Conservation (phyloP, 2,888 invertebrate genomes). For the Strigamia maritima region DNA sequence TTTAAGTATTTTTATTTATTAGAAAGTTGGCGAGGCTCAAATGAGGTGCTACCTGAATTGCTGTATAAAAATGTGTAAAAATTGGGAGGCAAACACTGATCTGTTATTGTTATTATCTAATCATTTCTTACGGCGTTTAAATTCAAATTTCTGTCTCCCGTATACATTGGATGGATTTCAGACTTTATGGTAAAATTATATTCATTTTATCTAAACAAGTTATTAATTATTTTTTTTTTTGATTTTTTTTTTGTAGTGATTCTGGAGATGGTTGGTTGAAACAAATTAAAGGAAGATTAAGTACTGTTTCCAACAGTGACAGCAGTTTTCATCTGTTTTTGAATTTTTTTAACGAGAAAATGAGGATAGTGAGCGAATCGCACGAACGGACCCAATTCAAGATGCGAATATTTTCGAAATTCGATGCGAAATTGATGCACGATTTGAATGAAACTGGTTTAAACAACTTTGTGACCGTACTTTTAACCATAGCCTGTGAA, state of each 20-base stretch:
- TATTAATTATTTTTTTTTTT: background rate
- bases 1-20: background rate
- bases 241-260: background rate
- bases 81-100: constrained; percentile 7
- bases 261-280: constrained; percentile 1
- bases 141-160: constrained; percentile 34
- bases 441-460: constrained; percentile 28
- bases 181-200: background rate
- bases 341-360: background rate
- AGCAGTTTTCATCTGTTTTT: constrained; percentile 22
- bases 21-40: constrained; percentile 9
- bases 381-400: background rate
- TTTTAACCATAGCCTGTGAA: background rate
- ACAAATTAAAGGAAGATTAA: background rate
- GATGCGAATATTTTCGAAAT: background rate
- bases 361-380: background rate
- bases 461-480: background rate
- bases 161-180: constrained; percentile 25
- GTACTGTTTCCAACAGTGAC: background rate
- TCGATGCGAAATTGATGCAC: background rate
- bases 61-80: background rate
- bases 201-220: background rate
- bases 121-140: constrained; percentile 22
- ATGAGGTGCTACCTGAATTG: background rate
- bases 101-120: constrained; percentile 19